Percentiles rank a stretch among this genome's conserved stretches.
These are phyloP conservation scores for Bhutanitis thaidina DNA, from an alignment of 2,888 invertebrate genomes.

Conservation along the genomic window DNA sequence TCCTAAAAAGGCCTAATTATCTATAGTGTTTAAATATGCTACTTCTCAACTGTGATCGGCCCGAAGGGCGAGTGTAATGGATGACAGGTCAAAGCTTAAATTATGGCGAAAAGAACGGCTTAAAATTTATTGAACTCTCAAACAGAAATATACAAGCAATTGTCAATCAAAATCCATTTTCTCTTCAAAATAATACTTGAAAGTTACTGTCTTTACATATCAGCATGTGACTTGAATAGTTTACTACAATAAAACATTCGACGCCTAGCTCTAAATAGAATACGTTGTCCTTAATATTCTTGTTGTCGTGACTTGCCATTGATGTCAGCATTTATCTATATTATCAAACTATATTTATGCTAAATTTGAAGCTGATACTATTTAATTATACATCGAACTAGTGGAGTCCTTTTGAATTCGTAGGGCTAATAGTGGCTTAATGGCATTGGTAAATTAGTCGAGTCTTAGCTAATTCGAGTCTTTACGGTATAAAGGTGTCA, in stretches of 20 bases:
- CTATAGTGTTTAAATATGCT: slow-evolving; percentile 71
- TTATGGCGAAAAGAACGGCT: slow-evolving; percentile 39
- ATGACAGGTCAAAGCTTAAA: slow-evolving; percentile 31
- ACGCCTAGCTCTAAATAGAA: slow-evolving; percentile 49
- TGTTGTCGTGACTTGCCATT: slow-evolving; percentile 61
- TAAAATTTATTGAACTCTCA: slow-evolving; percentile 17
- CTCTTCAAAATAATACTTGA: slow-evolving; percentile 48
- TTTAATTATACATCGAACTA: slow-evolving; percentile 74
- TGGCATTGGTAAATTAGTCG: slow-evolving; percentile 40
- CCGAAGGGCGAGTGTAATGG: slow-evolving; percentile 40
- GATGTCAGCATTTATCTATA: slow-evolving; percentile 43
- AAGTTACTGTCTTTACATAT: slow-evolving; percentile 74
- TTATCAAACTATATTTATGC: slow-evolving; percentile 32
- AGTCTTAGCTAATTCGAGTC: slow-evolving; percentile 32
- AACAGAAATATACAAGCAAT: background rate
- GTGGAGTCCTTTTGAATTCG: slow-evolving; percentile 50
- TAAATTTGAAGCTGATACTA: slow-evolving; percentile 56
- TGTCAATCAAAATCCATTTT: slow-evolving; percentile 1
- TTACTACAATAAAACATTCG: slow-evolving; percentile 55
- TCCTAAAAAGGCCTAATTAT: slow-evolving; percentile 79
- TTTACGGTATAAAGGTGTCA: slow-evolving; percentile 33
- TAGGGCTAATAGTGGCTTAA: slow-evolving; percentile 28
- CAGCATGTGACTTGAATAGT: slow-evolving; percentile 75
- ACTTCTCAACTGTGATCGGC: slow-evolving; percentile 65
- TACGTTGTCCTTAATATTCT: slow-evolving; percentile 51